These are phyloP conservation scores for Muraenolepis orangiensis DNA, from an alignment of 2,797 vertebrate genomes.

Conservation along the genomic window DNA sequence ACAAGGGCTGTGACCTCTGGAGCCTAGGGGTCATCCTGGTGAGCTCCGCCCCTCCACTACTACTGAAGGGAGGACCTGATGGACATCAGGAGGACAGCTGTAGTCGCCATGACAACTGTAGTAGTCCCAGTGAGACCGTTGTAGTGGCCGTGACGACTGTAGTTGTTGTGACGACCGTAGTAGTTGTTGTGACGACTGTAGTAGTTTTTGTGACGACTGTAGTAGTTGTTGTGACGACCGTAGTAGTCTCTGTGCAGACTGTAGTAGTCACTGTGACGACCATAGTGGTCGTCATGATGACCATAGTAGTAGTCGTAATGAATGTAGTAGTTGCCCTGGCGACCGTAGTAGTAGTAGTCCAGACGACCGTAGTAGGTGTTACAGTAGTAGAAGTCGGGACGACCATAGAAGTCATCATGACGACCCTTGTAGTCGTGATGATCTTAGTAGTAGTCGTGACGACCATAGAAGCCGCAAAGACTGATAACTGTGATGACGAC, in stretches of 20 bases:
- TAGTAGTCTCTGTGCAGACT: not conserved
- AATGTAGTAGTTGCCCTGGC: not conserved
- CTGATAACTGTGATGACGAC: too few relatives aligned
- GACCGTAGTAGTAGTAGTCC: not conserved
- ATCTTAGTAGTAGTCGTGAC: too few relatives aligned
- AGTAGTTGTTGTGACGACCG: not conserved
- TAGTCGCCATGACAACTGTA: not conserved
- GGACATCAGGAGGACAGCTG: too few relatives aligned
- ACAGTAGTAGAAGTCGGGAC: too few relatives aligned
- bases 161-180: not conserved
- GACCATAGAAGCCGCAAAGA: too few relatives aligned
- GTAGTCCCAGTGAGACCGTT: too few relatives aligned
- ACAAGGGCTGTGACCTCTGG: constrained; percentile 93
- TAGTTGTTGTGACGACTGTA: not conserved
- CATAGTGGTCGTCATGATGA: not conserved
- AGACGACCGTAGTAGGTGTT: too few relatives aligned
- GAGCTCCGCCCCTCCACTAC: constrained; percentile 39
- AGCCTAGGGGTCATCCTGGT: constrained; percentile 93
- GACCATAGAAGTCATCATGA: too few relatives aligned
- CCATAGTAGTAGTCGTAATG: not conserved
- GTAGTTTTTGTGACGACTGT: not conserved
- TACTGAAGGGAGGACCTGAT: too few relatives aligned
- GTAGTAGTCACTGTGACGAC: not conserved
- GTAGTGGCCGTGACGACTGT: not conserved
- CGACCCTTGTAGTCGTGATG: too few relatives aligned